Base-by-base conservation (phyloP, 2,113 vertebrate species). In the Podiceps cristatus region DNA sequence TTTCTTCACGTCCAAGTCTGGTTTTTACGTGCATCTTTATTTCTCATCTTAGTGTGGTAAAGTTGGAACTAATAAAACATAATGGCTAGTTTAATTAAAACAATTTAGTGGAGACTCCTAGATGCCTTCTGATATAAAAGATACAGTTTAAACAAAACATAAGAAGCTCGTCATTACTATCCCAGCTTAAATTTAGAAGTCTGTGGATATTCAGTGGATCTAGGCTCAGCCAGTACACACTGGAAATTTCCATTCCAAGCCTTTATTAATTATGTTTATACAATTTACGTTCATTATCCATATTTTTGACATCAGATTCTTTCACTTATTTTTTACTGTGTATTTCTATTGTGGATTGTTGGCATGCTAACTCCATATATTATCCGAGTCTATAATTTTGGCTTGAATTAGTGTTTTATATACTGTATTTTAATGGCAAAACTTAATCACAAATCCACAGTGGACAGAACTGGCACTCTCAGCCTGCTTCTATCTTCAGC, bases 371-470 rank as follows among this genome's bases (percentile, higher is more conserved):
- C 95, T 96, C 94, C 86, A 95, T 98, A 73, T 94, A 95, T 97
- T 96, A 96, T 83, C 93, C 0, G 10, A 96, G 71, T 93, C 95
- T 93, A 90, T 96, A 97, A 96, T 97, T 97, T 97, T 95, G 94
- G 93, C 96, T 94, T 89, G 95, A 94, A 97, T 96, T 96, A 97
- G 91, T 67, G 31, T 97, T 96, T 98, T 96, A 96, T 96, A 96
- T 89, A 96, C 94, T 96, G 93, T 96, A 88, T 92, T 96, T 96
- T 98, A 97, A 98, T 96, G 92, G 91, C 74, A 96, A 80, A 96
- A 96, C 95, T 97, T 97, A 97, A 97, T 97, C 95, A 97, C 83
- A 58, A 86, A 86, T 96, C 87, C 90, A 75, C 92, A 87, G 94
- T 73, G 95, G 95, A 95, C 89, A 95, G 86, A 96, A 47, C 88